A percentile compares a stretch with the other conserved stretches of the same genome.
Evolutionary conservation across 2,113 vertebrate species (phyloP).

Genomic region (Elachura formosa): DNA sequence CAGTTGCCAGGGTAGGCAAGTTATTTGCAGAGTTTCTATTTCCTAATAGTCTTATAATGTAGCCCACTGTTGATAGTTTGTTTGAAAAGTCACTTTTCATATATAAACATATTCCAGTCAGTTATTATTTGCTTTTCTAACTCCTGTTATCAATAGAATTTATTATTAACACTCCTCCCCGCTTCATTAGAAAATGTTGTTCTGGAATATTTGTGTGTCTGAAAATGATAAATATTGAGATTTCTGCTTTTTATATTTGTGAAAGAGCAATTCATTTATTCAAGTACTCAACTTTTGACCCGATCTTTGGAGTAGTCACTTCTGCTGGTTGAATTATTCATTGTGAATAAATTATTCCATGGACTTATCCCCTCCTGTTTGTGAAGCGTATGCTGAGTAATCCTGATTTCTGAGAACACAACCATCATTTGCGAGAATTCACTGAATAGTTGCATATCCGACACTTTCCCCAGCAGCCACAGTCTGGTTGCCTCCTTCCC

Average conservation of each 20-base stretch:
- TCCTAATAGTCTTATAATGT: constrained; percentile 52
- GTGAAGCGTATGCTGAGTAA: neutral
- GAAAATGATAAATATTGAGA: constrained; percentile 65
- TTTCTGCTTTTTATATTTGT: constrained; percentile 50
- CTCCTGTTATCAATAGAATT: constrained; percentile 64
- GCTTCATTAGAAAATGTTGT: constrained; percentile 61
- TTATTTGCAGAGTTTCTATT: constrained; percentile 51
- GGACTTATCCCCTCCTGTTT: constrained; percentile 23
- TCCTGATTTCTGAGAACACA: constrained; percentile 60
- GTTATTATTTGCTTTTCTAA: constrained; percentile 62
- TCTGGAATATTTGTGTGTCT: constrained; percentile 54
- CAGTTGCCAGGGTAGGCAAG: neutral
- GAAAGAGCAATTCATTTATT: constrained; percentile 68
- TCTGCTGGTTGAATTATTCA: constrained; percentile 56
- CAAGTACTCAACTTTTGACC: constrained; percentile 68
- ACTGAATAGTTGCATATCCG: neutral
- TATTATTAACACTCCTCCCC: constrained; percentile 53
- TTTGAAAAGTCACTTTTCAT: constrained; percentile 57
- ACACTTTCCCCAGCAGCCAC: accelerated
- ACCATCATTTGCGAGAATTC: neutral
- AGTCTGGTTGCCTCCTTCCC: neutral
- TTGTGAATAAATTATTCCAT: constrained; percentile 45
- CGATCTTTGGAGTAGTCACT: constrained; percentile 54
- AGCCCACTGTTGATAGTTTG: constrained; percentile 53
- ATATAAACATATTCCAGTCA: constrained; percentile 57